phyloP scores from a whole-genome alignment of 2,888 invertebrate genomes.

The Scaeva pyrastri region DNA sequence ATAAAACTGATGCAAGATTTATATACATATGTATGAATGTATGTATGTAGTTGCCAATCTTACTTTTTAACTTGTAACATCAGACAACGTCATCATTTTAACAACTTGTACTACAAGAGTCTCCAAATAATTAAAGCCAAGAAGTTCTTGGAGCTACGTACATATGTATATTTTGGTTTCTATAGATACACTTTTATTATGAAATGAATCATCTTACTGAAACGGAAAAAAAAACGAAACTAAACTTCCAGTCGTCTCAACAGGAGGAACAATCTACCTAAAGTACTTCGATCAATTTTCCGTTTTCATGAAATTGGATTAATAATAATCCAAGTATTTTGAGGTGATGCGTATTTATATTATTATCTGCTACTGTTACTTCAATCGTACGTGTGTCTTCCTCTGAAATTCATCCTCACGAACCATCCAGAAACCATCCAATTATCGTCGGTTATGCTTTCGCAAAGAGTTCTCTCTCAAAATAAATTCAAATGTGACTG shows the following conservation, averaged over 20 bases:
- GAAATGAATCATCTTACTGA: neutral
- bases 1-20: no score
- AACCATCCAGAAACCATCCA: slow-evolving; percentile 41
- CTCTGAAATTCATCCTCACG: slow-evolving; percentile 17
- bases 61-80: no score
- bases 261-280: neutral
- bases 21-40: no score
- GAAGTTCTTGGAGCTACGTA: no score
- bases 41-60: no score
- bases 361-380: slow-evolving; percentile 50
- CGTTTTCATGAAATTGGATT: neutral
- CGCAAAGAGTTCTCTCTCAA: slow-evolving; percentile 57
- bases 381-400: neutral
- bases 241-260: neutral
- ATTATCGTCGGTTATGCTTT: slow-evolving; percentile 73
- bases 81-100: no score
- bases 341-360: slow-evolving; percentile 18
- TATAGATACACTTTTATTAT: no score
- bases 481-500: slow-evolving; percentile 63
- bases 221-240: neutral
- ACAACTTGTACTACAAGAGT: no score
- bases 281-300: neutral
- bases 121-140: no score
- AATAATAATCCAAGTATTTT: slow-evolving; percentile 9
- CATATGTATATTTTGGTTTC: no score